Percentiles rank a stretch among this genome's conserved stretches.
These are phyloP conservation scores for Columba janthina DNA, from an alignment of 2,113 vertebrate genomes.

Conservation along the genomic window DNA sequence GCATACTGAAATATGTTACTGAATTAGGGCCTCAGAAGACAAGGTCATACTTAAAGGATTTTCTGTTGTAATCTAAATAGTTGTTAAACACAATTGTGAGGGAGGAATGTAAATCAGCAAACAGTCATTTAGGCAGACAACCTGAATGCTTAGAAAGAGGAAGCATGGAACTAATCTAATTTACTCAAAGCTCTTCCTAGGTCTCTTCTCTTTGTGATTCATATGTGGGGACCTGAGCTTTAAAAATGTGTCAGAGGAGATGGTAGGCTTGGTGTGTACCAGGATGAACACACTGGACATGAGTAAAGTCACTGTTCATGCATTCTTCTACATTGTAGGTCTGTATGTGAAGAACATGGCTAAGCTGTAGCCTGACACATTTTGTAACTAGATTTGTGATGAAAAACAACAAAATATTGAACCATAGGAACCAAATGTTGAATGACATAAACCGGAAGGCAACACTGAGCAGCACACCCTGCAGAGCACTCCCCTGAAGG, in stretches of 20 bases:
- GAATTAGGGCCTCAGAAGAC: constrained; percentile 16
- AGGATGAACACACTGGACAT: background rate
- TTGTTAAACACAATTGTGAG: background rate
- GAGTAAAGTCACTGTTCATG: background rate
- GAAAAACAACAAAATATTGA: background rate
- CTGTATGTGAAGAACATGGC: background rate
- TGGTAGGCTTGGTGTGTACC: background rate
- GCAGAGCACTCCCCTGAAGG: background rate
- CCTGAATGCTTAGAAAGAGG: background rate
- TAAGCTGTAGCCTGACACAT: background rate
- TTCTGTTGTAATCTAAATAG: constrained; percentile 7
- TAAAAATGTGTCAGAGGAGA: background rate
- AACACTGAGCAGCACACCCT: background rate
- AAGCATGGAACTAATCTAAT: background rate
- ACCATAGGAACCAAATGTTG: background rate
- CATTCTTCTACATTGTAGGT: background rate
- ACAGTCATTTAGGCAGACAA: background rate
- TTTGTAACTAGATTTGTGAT: background rate
- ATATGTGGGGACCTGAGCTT: background rate
- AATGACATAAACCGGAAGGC: background rate
- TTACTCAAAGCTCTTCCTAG: background rate
- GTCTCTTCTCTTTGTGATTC: background rate
- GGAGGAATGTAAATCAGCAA: background rate
- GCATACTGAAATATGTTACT: background rate
- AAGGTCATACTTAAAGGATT: constrained; percentile 26